These are phyloP conservation scores for Acomys russatus DNA, from an alignment of 2,797 vertebrate genomes.

Conservation along the genomic window DNA sequence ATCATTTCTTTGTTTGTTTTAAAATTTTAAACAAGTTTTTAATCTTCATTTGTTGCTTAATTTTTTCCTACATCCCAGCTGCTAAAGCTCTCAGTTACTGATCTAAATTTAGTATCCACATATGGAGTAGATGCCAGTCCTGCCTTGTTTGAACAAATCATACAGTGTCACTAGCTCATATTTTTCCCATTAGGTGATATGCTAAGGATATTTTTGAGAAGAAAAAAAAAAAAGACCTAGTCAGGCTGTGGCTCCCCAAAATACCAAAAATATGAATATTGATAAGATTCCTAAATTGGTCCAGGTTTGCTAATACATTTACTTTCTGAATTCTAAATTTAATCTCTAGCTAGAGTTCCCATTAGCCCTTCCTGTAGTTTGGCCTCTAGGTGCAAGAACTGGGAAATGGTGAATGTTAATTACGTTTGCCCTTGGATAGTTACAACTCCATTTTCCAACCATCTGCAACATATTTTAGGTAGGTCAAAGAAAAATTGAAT, in stretches of 20 bases:
- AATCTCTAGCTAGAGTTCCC: neutral
- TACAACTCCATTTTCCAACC: neutral
- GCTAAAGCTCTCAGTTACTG: slow-evolving; percentile 41
- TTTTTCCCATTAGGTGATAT: slow-evolving; percentile 11
- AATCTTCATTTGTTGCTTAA: slow-evolving; percentile 37
- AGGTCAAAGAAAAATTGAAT: neutral
- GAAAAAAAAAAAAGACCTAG: neutral
- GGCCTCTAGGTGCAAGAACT: neutral
- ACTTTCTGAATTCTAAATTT: slow-evolving; percentile 45
- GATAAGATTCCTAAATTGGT: slow-evolving; percentile 38
- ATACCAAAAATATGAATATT: slow-evolving; percentile 61
- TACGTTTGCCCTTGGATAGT: slow-evolving; percentile 48
- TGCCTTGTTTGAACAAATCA: slow-evolving; percentile 22
- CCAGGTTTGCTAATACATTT: neutral
- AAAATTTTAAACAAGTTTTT: neutral
- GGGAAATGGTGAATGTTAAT: slow-evolving; percentile 2
- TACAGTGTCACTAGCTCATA: neutral
- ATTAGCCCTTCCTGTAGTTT: neutral
- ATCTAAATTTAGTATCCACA: slow-evolving; percentile 74
- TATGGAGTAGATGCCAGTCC: slow-evolving; percentile 53
- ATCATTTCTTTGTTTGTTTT: neutral
- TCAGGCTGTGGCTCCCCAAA: slow-evolving; percentile 22
- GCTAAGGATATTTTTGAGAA: neutral
- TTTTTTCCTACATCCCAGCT: slow-evolving; percentile 36
- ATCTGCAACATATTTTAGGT: neutral